A percentile compares a stretch with the other conserved stretches of the same genome.
Conservation (phyloP, 2,888 invertebrate species). For the Campoplex capitator region DNA sequence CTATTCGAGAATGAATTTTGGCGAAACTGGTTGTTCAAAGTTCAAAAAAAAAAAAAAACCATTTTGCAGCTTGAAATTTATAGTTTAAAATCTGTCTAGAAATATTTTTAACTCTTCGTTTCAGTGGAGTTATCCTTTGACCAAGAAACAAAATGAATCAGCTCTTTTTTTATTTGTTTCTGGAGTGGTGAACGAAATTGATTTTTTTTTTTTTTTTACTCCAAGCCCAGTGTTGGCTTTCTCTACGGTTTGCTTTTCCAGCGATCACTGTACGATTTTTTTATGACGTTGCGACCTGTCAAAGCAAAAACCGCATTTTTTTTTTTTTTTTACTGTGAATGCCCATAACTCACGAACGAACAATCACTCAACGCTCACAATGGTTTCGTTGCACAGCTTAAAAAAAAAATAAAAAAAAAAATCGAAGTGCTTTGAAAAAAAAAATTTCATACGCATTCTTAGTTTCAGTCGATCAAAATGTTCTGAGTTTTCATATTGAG, state of each 20-base stretch:
- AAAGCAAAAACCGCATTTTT: not conserved
- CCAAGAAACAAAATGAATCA: not conserved
- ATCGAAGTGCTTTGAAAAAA: not conserved
- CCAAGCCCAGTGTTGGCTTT: not conserved
- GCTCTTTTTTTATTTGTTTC: not conserved
- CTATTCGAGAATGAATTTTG: too few relatives aligned
- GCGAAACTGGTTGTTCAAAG: not conserved
- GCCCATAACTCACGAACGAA: not conserved
- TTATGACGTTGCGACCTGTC: not conserved
- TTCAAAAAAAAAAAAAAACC: not conserved
- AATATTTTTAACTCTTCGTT: not conserved
- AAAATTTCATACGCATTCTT: not conserved
- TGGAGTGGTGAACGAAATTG: not conserved
- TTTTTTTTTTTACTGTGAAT: not conserved
- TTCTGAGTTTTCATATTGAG: not conserved
- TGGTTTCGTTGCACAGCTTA: not conserved
- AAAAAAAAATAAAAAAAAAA: not conserved
- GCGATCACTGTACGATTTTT: constrained; percentile 3
- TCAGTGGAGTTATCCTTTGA: not conserved
- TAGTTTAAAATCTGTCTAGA: not conserved
- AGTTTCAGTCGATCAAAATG: not conserved
- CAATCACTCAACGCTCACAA: not conserved
- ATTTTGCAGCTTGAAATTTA: not conserved
- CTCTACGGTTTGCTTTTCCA: not conserved
- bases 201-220: constrained; percentile 1